These are phyloP conservation scores for Holocentrus rufus DNA, from an alignment of 2,797 vertebrate species.

Conservation along the genomic window DNA sequence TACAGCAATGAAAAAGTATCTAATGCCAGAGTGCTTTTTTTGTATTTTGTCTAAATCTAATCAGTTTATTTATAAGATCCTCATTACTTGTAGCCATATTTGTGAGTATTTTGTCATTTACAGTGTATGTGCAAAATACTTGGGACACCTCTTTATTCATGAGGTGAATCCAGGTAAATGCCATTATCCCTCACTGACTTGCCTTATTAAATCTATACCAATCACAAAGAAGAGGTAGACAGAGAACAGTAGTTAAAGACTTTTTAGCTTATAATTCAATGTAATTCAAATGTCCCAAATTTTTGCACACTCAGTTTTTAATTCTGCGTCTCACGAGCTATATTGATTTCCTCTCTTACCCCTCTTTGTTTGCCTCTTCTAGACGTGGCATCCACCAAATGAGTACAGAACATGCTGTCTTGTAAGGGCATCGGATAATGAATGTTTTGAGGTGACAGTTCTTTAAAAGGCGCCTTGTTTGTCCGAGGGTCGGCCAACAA, in stretches of 20 bases:
- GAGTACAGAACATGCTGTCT: constrained; percentile 73
- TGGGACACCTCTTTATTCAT: too few relatives aligned
- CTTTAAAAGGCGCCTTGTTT: constrained; percentile 67
- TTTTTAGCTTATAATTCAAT: too few relatives aligned
- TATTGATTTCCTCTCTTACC: constrained; percentile 6
- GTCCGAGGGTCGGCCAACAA: constrained; percentile 2
- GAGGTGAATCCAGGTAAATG: too few relatives aligned
- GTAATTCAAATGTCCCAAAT: too few relatives aligned
- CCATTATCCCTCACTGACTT: too few relatives aligned
- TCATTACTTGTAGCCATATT: background rate
- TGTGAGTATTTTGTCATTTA: background rate
- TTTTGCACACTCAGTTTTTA: too few relatives aligned
- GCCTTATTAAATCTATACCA: too few relatives aligned
- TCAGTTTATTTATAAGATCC: constrained; percentile 19
- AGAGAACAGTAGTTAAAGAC: too few relatives aligned
- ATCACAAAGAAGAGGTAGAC: too few relatives aligned
- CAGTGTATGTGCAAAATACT: too few relatives aligned
- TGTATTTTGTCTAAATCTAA: background rate
- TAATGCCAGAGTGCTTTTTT: background rate
- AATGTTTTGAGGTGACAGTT: constrained; percentile 79
- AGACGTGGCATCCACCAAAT: constrained; percentile 75
- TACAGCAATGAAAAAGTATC: background rate
- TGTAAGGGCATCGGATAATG: constrained; percentile 74
- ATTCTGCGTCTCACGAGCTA: background rate
- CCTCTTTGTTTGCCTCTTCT: constrained; percentile 24